Conservation (phyloP, 2,797 vertebrate species). For the Propithecus perrieri region DNA sequence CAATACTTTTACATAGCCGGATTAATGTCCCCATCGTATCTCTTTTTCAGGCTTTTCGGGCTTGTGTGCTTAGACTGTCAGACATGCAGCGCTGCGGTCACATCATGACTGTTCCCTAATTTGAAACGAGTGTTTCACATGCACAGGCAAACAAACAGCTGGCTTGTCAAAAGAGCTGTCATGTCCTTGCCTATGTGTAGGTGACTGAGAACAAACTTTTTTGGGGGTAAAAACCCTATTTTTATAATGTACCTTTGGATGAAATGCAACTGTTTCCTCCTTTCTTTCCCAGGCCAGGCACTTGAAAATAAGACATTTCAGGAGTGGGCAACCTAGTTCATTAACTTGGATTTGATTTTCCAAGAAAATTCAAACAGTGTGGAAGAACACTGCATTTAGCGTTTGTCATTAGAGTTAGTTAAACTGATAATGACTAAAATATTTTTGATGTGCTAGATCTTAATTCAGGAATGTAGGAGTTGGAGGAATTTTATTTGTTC, state of each 20-base stretch:
- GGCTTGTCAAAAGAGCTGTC: background rate
- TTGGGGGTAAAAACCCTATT: background rate
- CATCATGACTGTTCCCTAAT: background rate
- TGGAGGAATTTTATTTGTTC: slow-evolving; percentile 32
- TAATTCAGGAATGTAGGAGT: background rate
- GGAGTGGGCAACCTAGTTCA: background rate
- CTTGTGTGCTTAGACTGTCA: background rate
- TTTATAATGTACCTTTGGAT: slow-evolving; percentile 41
- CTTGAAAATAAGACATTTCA: slow-evolving; percentile 61
- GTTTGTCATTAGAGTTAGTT: background rate
- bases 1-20: background rate
- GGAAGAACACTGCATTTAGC: background rate
- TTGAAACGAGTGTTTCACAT: background rate
- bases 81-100: background rate
- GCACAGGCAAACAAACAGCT: background rate
- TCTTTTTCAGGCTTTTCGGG: background rate
- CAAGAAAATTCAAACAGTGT: slow-evolving; percentile 13
- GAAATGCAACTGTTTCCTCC: slow-evolving; percentile 25
- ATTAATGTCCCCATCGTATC: background rate
- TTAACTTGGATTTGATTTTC: slow-evolving; percentile 17
- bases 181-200: background rate
- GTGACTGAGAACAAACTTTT: background rate
- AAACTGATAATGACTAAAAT: background rate
- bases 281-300: slow-evolving; percentile 50
- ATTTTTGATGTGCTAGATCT: background rate